Evolutionary conservation across 2,888 invertebrate species (phyloP), one percentile per base, ranked within the genome.

Genomic region (Euspilapteryx auroguttella): DNA sequence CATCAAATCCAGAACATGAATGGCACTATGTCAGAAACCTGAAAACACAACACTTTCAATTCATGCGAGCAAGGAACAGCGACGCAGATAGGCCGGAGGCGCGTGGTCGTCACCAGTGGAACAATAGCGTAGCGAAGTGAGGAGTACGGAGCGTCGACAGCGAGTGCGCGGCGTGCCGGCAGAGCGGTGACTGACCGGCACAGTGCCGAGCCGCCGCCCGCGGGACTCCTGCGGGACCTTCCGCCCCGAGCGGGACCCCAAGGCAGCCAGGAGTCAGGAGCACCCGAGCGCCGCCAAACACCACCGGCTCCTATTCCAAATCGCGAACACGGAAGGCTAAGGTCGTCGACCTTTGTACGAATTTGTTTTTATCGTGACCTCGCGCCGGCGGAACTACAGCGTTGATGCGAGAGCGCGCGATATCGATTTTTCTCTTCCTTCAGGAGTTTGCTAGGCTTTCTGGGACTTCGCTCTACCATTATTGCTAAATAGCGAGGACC

Each of bases 141-240:
- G n/a, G n/a, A n/a, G n/a, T n/a, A n/a, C n/a, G 45, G 40, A 40
- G 44, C 41, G 38, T 43, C 40, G 35, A 12, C 13, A 14, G 31
- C 24, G 65, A 58, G 66, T 62, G 71, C 57, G 39, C 73, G 55
- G 55, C 57, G 45, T 65, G 69, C 61, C 64, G 66, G 55, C 62
- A 41, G 44, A 69, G 64, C 75, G 73, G 73, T 73, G 71, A 75
- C 75, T 75, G 75, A 71, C 75, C 73, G 75, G 53, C 73, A 49
- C 63, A 73, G 46, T 73, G 68, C 63, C 69, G 69, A 69, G 43
- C 61, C 54, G 61, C 68, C 71, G 23, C 22, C 68, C 45, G 62
- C 65, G 42, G 57, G 56, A 55, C 43, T 55, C 47, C 39, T 61
- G 66, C 69, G 73, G 73, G 69, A 66, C 69, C 63, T 68, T 57